Base-by-base conservation (phyloP, 2,888 invertebrate genomes). In the Thumatha senex region DNA sequence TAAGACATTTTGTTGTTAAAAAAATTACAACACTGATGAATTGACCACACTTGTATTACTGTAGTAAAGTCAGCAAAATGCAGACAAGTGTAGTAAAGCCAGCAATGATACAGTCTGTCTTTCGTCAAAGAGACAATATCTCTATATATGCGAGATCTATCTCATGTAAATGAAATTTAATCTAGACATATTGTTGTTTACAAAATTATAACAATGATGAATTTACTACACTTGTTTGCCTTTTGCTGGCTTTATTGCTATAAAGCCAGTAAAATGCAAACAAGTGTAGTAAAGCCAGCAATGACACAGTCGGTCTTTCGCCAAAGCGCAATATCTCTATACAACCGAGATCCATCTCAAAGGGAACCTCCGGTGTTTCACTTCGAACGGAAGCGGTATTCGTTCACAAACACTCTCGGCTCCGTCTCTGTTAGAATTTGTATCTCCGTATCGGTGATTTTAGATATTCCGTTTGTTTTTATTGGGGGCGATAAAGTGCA, bases 381-480 rank as follows among this genome's bases (percentile, higher is more conserved):
- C 54, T 51, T 53, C 48, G 51, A 50, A 51, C 36, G 36, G 35
- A 36, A 42, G 36, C 58, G 57, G 58, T 54, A 55, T 10, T 41
- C 51, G 47, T 49, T 44, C 40, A 46, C 56, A 49, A 57, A 52
- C 55, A 55, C 47, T 41, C n/a, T 46, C 53, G 30, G 13, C 40
- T 40, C 46, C 39, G 39, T 35, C 53, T 46, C 40, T 54, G 45
- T 58, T 54, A 40, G 48, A n/a, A n/a, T n/a, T n/a, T n/a, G n/a
- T n/a, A n/a, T n/a, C n/a, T n/a, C 48, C 10, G 35, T 41, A 48
- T 14, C 40, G 31, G 33, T 43, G 14, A 14, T 51, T 30, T 8
- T 11, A n/a, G n/a, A 58, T 50, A 33, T 24, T 10, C 51, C 43
- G 13, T 39, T 51, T 50, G 46, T 56, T 52, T 35, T 45, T 15